Percentiles rank a stretch among this genome's conserved stretches.
Conservation (phyloP, 2,113 vertebrate genomes). For the Parotia lawesii region DNA sequence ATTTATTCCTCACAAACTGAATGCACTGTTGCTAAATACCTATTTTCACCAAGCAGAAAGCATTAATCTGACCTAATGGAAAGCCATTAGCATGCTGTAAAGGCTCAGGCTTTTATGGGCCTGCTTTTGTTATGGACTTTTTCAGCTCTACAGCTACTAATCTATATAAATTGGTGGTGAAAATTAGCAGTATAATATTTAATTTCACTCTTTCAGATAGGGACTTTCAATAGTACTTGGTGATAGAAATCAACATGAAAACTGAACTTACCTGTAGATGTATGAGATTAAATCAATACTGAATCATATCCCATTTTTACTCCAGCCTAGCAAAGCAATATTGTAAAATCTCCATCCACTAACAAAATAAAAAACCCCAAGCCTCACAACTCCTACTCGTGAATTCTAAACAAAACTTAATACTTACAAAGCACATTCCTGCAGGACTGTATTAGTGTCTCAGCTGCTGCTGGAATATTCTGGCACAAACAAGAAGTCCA, state of each 20-base stretch:
- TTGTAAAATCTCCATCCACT: neutral
- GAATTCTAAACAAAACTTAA: neutral
- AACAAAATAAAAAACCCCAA: neutral
- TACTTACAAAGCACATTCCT: neutral
- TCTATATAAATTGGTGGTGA: neutral
- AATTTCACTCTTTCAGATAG: neutral
- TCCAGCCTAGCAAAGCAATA: neutral
- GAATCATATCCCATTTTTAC: neutral
- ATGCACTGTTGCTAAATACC: conserved; percentile 29
- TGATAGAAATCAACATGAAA: conserved; percentile 14
- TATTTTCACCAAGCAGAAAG: conserved; percentile 25
- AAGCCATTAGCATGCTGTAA: conserved; percentile 40
- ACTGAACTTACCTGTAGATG: neutral
- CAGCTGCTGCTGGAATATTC: neutral
- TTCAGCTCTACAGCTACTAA: neutral
- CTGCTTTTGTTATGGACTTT: neutral
- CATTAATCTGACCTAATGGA: conserved; percentile 38
- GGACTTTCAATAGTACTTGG: neutral
- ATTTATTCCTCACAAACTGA: conserved; percentile 29
- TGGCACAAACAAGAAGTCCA: neutral
- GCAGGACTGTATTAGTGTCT: neutral
- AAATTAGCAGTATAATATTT: conserved; percentile 7
- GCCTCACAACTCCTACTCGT: neutral
- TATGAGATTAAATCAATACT: neutral
- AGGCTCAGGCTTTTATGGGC: neutral